A percentile compares a stretch with the other conserved stretches of the same genome.
These are phyloP conservation scores for Macrobrachium nipponense DNA, from an alignment of 1,140 invertebrate genomes.

Conservation along the genomic window DNA sequence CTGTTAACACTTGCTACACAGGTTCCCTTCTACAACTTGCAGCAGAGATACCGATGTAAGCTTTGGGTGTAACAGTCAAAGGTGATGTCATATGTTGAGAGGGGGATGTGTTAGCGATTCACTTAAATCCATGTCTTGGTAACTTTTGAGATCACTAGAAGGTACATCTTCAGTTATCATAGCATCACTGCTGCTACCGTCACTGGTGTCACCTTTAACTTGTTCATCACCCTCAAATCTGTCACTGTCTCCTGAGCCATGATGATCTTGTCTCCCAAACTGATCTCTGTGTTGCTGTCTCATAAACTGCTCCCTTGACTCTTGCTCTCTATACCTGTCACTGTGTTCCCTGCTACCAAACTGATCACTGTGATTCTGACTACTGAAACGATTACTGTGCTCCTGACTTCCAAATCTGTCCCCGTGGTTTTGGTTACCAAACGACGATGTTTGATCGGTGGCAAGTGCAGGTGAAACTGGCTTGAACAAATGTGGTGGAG, in stretches of 20 bases:
- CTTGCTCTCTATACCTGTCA: slow-evolving; percentile 28
- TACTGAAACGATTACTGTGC: slow-evolving; percentile 24
- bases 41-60: not conserved
- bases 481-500: slow-evolving; percentile 53
- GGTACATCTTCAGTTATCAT: slow-evolving; percentile 58
- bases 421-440: slow-evolving; percentile 37
- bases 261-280: slow-evolving; percentile 32
- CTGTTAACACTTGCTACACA: too few species aligned
- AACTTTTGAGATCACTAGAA: slow-evolving; percentile 44
- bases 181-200: slow-evolving; percentile 55
- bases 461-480: slow-evolving; percentile 54
- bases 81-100: slow-evolving; percentile 58
- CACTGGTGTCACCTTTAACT: slow-evolving; percentile 34
- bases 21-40: too few species aligned
- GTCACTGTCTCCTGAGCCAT: slow-evolving; percentile 16
- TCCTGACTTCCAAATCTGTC: slow-evolving; percentile 42
- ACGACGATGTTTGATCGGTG: slow-evolving; percentile 45
- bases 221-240: slow-evolving; percentile 30
- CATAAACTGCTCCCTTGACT: slow-evolving; percentile 32
- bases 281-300: slow-evolving; percentile 39
- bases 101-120: slow-evolving; percentile 51
- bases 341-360: slow-evolving; percentile 34
- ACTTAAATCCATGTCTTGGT: slow-evolving; percentile 58
- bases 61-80: slow-evolving; percentile 49
- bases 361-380: slow-evolving; percentile 24